Conservation (phyloP, 2,888 invertebrate species). For the Acleris holmiana region DNA sequence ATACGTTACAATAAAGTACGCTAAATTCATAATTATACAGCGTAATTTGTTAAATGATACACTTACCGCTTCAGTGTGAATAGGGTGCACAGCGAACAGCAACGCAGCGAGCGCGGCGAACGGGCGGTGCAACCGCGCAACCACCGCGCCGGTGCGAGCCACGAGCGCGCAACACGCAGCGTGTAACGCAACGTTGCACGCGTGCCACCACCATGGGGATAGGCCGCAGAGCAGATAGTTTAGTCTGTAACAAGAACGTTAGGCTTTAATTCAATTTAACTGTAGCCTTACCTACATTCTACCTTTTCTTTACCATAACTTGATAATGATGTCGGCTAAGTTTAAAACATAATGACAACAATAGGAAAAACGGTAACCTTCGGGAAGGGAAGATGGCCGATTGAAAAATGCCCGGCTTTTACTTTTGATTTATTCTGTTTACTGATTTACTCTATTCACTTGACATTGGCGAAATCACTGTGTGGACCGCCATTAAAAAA, state of each 20-base stretch:
- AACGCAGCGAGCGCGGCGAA: constrained; percentile 89
- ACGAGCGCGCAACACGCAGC: constrained; percentile 89
- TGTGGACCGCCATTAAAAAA: too few species aligned
- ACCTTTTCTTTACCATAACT: too few species aligned
- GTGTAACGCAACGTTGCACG: constrained; percentile 91
- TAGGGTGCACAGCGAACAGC: constrained; percentile 93
- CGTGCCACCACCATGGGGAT: constrained; percentile 91
- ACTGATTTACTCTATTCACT: too few species aligned
- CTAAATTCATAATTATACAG: too few species aligned
- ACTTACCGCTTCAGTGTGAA: constrained; percentile 96
- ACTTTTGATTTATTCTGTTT: too few species aligned
- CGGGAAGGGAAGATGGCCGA: too few species aligned
- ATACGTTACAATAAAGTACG: neutral
- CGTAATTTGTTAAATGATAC: neutral
- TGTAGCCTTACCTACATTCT: too few species aligned
- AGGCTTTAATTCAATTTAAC: neutral
- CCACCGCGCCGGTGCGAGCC: constrained; percentile 87
- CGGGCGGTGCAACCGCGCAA: constrained; percentile 87
- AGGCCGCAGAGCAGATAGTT: constrained; percentile 90
- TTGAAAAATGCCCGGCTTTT: too few species aligned
- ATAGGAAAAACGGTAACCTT: too few species aligned
- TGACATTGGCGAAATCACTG: too few species aligned
- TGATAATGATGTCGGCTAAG: too few species aligned
- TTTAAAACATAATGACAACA: too few species aligned
- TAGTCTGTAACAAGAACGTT: constrained; percentile 84